Base-by-base conservation (phyloP, 2,888 invertebrate genomes). In the Bombylius discolor region DNA sequence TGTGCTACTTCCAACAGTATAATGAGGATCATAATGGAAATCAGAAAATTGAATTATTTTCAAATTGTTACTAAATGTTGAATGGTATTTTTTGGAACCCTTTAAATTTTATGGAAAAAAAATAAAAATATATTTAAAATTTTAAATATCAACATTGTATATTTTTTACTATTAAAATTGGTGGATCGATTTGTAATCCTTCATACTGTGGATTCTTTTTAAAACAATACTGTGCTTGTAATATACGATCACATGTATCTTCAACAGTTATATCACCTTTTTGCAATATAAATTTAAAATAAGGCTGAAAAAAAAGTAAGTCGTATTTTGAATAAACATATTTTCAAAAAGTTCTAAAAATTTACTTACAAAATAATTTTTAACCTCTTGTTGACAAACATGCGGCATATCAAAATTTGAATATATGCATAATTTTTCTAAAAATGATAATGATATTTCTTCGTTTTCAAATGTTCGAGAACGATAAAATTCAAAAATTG, bases 21-120 rank as follows among this genome's bases (percentile, higher is more conserved):
- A 91, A 4, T 78, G 67, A 0, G 82, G 81, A 67, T 90, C 89
- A 52, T 84, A 79, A 67, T 91, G 91, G 50, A 86, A 78, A 66
- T 90, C 90, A 0, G 86, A 82, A 53, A 90, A 66, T 47, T 90
- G 83, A 3, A 84, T 76, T n/a, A 88, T 69, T 62, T 74, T 78
- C 0, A 79, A 64, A 6, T 74, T 76, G 34, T 64, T 57, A 1
- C 11, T 14, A 11, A 55, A 55, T 11, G 11, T 36, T 31, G 52
- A 47, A 5, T 23, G 42, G 39, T 47, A 49, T 14, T 31, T 34
- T 31, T 52, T 58, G 8, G 57, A 58, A 46, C 52, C 52, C 57
- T 58, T 34, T 11, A 42, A 42, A 23, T 23, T 2, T 23, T 5
- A 12, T 12, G 23, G n/a, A 53, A 32, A 53, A n/a, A 32, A 23